Percentiles rank a stretch among this genome's conserved stretches.
phyloP scores from a whole-genome alignment of 2,113 vertebrate genomes.

The Halcyon malimbica region DNA sequence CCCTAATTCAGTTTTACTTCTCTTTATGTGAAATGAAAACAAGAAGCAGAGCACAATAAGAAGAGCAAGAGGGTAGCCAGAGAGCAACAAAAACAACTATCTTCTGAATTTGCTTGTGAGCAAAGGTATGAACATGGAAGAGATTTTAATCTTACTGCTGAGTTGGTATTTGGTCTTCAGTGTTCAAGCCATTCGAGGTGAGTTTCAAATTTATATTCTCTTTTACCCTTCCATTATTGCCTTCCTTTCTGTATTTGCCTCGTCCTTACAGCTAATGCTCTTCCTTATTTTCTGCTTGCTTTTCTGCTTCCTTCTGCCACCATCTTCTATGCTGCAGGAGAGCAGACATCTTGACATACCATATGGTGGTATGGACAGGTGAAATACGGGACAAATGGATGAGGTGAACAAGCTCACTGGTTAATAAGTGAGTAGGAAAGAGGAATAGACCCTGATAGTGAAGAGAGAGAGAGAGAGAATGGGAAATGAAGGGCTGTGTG shows the following conservation, averaged over 20 bases:
- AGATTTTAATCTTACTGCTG: conserved; percentile 4
- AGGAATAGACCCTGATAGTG: not conserved
- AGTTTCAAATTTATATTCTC: not conserved
- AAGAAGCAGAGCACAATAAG: not conserved
- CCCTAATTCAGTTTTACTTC: conserved; percentile 53
- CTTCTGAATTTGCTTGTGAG: not conserved
- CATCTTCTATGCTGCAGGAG: not conserved
- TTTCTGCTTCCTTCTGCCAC: not conserved
- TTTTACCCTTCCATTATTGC: not conserved
- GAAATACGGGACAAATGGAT: not conserved
- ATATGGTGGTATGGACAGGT: not conserved
- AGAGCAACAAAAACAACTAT: not conserved
- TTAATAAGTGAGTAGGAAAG: not conserved
- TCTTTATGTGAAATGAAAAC: not conserved
- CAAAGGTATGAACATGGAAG: not conserved
- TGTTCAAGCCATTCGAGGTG: conserved; percentile 24
- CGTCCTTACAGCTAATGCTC: not conserved
- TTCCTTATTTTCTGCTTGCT: not conserved
- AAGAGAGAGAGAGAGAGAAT: not conserved
- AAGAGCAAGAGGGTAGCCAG: not conserved
- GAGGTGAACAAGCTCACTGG: not conserved
- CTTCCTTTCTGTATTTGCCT: not conserved
- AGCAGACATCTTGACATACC: not conserved
- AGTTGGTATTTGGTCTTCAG: not conserved
- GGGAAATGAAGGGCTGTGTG: not conserved